phyloP scores from a whole-genome alignment of 1,140 invertebrate species.

The Sogatella furcifera region DNA sequence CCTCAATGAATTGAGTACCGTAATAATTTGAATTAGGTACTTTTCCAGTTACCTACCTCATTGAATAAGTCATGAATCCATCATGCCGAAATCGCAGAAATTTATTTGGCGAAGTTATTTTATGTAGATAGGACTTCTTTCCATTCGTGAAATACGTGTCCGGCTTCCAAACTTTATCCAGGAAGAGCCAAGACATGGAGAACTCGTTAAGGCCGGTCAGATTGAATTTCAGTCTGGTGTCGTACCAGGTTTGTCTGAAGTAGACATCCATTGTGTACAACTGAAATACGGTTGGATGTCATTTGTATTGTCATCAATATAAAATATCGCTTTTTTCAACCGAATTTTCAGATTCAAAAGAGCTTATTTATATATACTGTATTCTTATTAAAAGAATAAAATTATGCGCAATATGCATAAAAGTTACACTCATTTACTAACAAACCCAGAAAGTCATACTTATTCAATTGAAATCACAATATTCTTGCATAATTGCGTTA shows the following conservation, averaged over 20 bases:
- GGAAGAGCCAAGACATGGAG: slow-evolving; percentile 40
- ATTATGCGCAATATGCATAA: too few relatives aligned
- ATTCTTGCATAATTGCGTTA: too few relatives aligned
- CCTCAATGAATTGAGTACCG: too few relatives aligned
- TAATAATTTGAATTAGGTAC: too few relatives aligned
- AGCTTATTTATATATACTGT: too few relatives aligned
- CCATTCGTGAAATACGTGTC: slow-evolving; percentile 55
- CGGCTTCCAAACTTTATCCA: slow-evolving; percentile 46
- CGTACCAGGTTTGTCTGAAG: slow-evolving; percentile 48
- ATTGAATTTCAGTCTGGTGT: slow-evolving; percentile 39
- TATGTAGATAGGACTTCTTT: slow-evolving; percentile 47
- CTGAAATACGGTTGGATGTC: slow-evolving; percentile 27
- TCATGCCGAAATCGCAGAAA: slow-evolving; percentile 46
- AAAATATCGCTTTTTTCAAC: neutral
- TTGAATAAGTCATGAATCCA: slow-evolving; percentile 48
- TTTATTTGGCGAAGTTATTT: slow-evolving; percentile 50
- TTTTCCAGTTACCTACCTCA: slow-evolving; percentile 43
- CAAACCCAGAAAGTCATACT: too few relatives aligned
- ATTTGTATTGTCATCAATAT: too few relatives aligned
- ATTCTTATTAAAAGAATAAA: too few relatives aligned
- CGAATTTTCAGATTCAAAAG: neutral
- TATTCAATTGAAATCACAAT: too few relatives aligned
- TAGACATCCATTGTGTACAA: slow-evolving; percentile 51
- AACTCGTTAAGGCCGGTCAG: slow-evolving; percentile 32
- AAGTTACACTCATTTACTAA: too few relatives aligned